These are phyloP conservation scores for Peromyscus polionotus DNA, from an alignment of 2,113 vertebrate genomes.

Conservation along the genomic window DNA sequence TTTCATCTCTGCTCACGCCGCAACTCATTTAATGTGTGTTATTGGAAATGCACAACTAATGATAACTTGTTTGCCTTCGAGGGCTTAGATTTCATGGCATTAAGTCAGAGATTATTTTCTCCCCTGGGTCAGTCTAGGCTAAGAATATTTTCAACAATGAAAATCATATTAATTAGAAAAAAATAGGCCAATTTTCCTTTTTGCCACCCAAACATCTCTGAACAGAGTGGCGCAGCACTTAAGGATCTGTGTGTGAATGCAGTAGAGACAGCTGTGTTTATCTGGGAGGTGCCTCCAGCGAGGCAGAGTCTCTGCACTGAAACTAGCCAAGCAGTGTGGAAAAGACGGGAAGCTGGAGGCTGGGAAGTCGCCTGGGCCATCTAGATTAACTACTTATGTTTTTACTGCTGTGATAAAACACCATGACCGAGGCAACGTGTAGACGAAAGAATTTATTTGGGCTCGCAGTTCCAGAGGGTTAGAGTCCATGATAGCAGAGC, in stretches of 20 bases:
- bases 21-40: not conserved
- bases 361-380: not conserved
- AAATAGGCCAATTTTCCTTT: not conserved
- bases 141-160: not conserved
- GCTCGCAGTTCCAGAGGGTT: not conserved
- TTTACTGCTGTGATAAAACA: not conserved
- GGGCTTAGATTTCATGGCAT: constrained; percentile 16
- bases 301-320: not conserved
- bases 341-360: not conserved
- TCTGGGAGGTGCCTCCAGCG: not conserved
- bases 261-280: not conserved
- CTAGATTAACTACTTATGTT: not conserved
- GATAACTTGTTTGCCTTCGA: not conserved
- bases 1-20: not conserved
- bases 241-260: not conserved
- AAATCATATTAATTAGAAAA: constrained; percentile 24
- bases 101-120: not conserved
- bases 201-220: not conserved
- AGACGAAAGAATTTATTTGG: not conserved
- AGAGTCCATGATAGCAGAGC: not conserved
- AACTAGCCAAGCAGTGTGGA: not conserved
- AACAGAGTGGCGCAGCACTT: not conserved
- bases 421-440: not conserved
- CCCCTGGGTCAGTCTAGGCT: not conserved
- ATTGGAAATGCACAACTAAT: not conserved